Conservation (phyloP, 2,888 invertebrate genomes). For the Athrips mouffetella region DNA sequence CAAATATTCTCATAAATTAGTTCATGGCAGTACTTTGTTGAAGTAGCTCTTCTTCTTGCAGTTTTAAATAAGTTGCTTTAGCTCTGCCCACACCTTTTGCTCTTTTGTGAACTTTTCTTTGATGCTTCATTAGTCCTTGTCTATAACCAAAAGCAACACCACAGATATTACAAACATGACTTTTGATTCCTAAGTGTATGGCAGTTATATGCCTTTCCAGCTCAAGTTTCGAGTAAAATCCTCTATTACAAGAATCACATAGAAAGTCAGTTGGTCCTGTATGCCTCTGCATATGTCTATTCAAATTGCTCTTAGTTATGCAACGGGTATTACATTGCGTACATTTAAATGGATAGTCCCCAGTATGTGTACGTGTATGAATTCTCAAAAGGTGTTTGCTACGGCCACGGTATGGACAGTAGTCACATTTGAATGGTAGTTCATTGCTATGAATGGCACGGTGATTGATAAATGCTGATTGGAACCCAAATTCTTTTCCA, state of each 20-base stretch:
- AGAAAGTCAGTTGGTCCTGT: slow-evolving; percentile 23
- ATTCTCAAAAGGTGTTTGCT: slow-evolving; percentile 37
- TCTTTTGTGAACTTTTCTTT: slow-evolving; percentile 37
- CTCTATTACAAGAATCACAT: slow-evolving; percentile 31
- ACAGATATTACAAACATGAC: slow-evolving; percentile 38
- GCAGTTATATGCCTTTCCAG: slow-evolving; percentile 32
- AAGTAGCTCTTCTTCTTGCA: not conserved
- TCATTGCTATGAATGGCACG: slow-evolving; percentile 36
- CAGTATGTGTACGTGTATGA: slow-evolving; percentile 27
- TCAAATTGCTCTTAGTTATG: slow-evolving; percentile 42
- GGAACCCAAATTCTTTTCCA: slow-evolving; percentile 34
- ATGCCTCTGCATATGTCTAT: slow-evolving; percentile 32
- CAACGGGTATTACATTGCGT: slow-evolving; percentile 24
- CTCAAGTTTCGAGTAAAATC: slow-evolving; percentile 29
- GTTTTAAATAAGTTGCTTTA: slow-evolving; percentile 9
- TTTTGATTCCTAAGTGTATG: slow-evolving; percentile 31
- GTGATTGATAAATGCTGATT: slow-evolving; percentile 37
- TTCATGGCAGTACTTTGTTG: slow-evolving; percentile 22
- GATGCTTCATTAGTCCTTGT: slow-evolving; percentile 37
- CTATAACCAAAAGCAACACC: slow-evolving; percentile 37
- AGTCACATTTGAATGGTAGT: slow-evolving; percentile 40
- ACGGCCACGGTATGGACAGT: slow-evolving; percentile 42
- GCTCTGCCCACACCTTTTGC: slow-evolving; percentile 8
- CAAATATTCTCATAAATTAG: no score
- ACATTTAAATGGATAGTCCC: slow-evolving; percentile 23